Percentiles rank a stretch among this genome's conserved stretches.
Evolutionary conservation across 2,888 invertebrate species (phyloP).

Genomic region (Yponomeuta malinellus): DNA sequence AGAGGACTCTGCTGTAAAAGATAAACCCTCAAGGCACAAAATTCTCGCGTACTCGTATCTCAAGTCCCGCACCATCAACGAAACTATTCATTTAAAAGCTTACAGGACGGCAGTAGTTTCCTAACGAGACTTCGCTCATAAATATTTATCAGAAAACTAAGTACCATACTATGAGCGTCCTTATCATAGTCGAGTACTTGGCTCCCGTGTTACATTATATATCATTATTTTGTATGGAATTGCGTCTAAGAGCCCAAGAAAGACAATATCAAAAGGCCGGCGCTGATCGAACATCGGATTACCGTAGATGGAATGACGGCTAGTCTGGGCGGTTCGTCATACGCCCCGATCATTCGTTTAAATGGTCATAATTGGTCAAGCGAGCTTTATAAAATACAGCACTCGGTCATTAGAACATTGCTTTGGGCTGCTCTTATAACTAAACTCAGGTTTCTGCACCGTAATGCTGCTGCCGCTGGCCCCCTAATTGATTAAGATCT

Average conservation of each 20-base stretch:
- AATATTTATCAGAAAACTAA: conserved; percentile 30
- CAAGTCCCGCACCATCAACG: conserved; percentile 28
- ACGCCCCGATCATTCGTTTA: conserved; percentile 54
- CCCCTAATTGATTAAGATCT: conserved; percentile 11
- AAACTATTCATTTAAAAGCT: conserved; percentile 15
- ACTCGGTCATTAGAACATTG: conserved; percentile 54
- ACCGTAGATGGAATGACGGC: conserved; percentile 63
- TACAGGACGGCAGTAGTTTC: not conserved
- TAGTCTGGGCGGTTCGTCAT: conserved; percentile 52
- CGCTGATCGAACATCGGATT: conserved; percentile 57
- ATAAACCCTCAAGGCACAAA: conserved; percentile 9
- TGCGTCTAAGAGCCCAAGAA: conserved; percentile 46
- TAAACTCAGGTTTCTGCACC: conserved; percentile 8
- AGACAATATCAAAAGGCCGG: conserved; percentile 55
- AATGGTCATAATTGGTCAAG: conserved; percentile 67
- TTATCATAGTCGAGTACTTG: conserved; percentile 31
- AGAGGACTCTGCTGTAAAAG: not conserved
- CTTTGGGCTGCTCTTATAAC: conserved; percentile 26
- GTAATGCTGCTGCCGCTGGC: conserved; percentile 14
- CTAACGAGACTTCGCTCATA: conserved; percentile 19
- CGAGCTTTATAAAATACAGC: conserved; percentile 45
- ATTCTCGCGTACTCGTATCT: conserved; percentile 19
- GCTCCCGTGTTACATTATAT: conserved; percentile 24
- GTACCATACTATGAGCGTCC: conserved; percentile 28
- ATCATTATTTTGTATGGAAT: conserved; percentile 36